Percentiles rank a stretch among this genome's conserved stretches.
phyloP scores from a whole-genome alignment of 2,113 vertebrate genomes.

The Scatophagus argus region DNA sequence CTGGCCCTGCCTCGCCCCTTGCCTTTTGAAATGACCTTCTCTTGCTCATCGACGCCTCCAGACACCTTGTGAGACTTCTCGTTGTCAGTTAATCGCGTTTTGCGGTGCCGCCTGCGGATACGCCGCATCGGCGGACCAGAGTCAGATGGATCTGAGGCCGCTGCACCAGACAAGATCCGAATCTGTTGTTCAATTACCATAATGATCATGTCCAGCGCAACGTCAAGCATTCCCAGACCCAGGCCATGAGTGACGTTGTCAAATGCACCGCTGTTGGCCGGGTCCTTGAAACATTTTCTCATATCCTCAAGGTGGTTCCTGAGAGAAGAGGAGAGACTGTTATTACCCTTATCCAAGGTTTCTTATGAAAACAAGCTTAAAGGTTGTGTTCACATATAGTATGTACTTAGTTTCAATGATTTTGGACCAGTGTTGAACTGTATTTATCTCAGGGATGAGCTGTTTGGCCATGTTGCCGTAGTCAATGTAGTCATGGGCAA shows the following conservation, averaged over 20 bases:
- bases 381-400: neutral
- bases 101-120: slow-evolving; percentile 80
- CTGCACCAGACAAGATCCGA: slow-evolving; percentile 81
- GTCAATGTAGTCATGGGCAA: slow-evolving; percentile 84
- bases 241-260: slow-evolving; percentile 84
- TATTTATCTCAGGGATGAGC: slow-evolving; percentile 84
- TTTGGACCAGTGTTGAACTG: slow-evolving; percentile 88
- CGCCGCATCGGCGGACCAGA: slow-evolving; percentile 63
- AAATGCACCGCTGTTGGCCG: slow-evolving; percentile 77
- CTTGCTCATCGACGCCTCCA: slow-evolving; percentile 50
- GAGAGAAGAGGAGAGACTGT: slow-evolving; percentile 1
- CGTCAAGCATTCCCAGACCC: slow-evolving; percentile 83
- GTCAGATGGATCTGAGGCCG: slow-evolving; percentile 76
- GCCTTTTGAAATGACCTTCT: slow-evolving; percentile 67
- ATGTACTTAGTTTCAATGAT: slow-evolving; percentile 86
- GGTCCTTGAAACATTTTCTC: slow-evolving; percentile 83
- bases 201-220: slow-evolving; percentile 80
- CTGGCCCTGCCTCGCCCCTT: slow-evolving; percentile 68
- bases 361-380: neutral
- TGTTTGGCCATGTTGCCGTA: slow-evolving; percentile 85
- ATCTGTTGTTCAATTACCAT: slow-evolving; percentile 85
- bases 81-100: slow-evolving; percentile 42
- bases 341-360: neutral
- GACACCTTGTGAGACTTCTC: slow-evolving; percentile 59
- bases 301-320: slow-evolving; percentile 86